A percentile compares a stretch with the other conserved stretches of the same genome.
Conservation (phyloP, 2,888 invertebrate species). For the Julus scanicus region DNA sequence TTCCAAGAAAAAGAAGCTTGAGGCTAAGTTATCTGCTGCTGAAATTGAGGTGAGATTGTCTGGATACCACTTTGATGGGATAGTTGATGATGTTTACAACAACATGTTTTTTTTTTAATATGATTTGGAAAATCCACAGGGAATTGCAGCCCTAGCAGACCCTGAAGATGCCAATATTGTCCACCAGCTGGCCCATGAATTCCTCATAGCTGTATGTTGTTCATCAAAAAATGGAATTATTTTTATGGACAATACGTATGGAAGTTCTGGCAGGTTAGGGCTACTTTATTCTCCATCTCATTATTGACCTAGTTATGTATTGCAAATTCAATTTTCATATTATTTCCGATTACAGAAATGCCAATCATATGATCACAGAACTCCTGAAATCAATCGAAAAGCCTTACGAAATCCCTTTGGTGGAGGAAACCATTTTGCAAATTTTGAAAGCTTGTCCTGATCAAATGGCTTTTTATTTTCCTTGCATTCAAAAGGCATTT, state of each 20-base stretch:
- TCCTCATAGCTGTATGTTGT: conserved; percentile 36
- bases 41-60: conserved; percentile 3
- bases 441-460: conserved; percentile 47
- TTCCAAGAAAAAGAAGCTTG: neutral
- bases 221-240: conserved; percentile 43
- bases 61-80: neutral
- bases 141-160: neutral
- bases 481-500: neutral
- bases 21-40: neutral
- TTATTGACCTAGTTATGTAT: neutral
- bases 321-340: neutral
- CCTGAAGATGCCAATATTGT: neutral
- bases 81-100: neutral
- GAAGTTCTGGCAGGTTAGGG: conserved; percentile 29
- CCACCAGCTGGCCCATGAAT: conserved; percentile 38
- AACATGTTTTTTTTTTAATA: neutral
- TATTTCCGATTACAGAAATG: neutral
- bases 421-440: conserved; percentile 18
- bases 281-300: neutral
- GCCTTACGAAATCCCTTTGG: conserved; percentile 29
- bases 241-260: conserved; percentile 37
- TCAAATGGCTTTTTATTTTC: conserved; percentile 48
- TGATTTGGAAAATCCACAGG: neutral
- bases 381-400: conserved; percentile 18
- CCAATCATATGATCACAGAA: conserved; percentile 7